Evolutionary conservation across 2,113 vertebrate genomes (phyloP).

Genomic region (Elachura formosa): DNA sequence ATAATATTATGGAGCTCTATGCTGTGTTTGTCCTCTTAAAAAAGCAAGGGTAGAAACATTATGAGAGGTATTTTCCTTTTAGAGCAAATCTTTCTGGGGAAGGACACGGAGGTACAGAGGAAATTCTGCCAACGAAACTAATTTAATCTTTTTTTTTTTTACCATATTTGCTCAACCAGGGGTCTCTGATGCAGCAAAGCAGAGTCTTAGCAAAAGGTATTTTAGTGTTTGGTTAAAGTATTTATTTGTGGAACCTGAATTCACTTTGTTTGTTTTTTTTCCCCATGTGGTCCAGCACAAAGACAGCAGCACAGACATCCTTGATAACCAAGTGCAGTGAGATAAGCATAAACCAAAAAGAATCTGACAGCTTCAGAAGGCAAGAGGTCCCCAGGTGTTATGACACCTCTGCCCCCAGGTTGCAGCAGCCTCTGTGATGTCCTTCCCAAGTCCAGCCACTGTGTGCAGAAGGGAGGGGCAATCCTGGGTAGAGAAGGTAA

Average conservation of each 20-base stretch:
- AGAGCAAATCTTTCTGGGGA: neutral
- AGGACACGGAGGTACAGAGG: neutral
- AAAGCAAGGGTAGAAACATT: neutral
- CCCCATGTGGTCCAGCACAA: neutral
- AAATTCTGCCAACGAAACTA: neutral
- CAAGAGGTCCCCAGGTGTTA: neutral
- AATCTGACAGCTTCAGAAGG: neutral
- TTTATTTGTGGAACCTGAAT: neutral
- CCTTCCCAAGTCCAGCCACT: too few relatives aligned
- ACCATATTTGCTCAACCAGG: neutral
- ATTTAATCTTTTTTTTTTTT: neutral
- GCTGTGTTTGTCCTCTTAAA: neutral
- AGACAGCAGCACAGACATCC: neutral
- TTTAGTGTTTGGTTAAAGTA: neutral
- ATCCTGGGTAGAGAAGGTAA: neutral
- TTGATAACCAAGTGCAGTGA: neutral
- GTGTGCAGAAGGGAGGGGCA: neutral
- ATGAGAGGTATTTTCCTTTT: neutral
- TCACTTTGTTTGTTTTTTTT: neutral
- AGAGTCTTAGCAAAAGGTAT: neutral
- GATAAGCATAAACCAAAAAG: neutral
- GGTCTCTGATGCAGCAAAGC: neutral
- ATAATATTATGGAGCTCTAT: rapidly evolving
- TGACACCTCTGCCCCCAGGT: neutral
- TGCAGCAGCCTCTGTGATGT: neutral